Evolutionary conservation across 2,888 invertebrate species (phyloP).

Genomic region (Drosophila nr. medialis): DNA sequence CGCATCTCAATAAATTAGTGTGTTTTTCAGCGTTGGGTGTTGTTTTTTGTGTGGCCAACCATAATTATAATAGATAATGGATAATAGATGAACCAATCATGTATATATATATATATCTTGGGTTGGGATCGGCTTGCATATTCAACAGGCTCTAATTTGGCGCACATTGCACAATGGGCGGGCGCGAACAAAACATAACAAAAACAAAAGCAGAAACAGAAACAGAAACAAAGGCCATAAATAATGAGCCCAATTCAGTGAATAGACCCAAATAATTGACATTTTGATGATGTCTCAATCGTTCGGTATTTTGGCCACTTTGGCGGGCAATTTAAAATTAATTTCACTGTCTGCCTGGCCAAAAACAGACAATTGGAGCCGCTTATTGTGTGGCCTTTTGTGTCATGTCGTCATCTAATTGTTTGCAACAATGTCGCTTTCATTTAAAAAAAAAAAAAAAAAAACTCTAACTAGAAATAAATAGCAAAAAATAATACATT

Average conservation of each 20-base stretch:
- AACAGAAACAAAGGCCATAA: constrained; percentile 32
- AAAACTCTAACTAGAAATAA: background rate
- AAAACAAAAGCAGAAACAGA: constrained; percentile 22
- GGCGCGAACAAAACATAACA: background rate
- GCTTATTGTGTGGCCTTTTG: constrained; percentile 67
- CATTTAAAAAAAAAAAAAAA: constrained; percentile 41
- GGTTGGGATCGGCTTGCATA: constrained; percentile 47
- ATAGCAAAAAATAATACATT: background rate
- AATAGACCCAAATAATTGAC: constrained; percentile 69
- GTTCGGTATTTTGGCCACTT: constrained; percentile 63
- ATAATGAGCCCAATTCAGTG: constrained; percentile 26
- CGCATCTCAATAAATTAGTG: constrained; percentile 44
- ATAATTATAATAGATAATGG: constrained; percentile 38
- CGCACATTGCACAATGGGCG: constrained; percentile 68
- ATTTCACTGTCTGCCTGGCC: constrained; percentile 61
- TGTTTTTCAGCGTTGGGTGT: constrained; percentile 5
- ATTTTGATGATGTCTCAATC: constrained; percentile 74
- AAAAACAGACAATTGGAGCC: constrained; percentile 61
- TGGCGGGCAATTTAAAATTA: constrained; percentile 77
- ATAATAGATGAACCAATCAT: constrained; percentile 28
- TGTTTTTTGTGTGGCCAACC: constrained; percentile 28
- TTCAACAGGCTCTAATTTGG: constrained; percentile 71
- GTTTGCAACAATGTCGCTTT: constrained; percentile 69
- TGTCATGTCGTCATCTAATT: constrained; percentile 70
- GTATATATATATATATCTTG: background rate